A percentile compares a stretch with the other conserved stretches of the same genome.
phyloP scores from a whole-genome alignment of 2,113 vertebrate genomes.

The Shinisaurus crocodilurus region DNA sequence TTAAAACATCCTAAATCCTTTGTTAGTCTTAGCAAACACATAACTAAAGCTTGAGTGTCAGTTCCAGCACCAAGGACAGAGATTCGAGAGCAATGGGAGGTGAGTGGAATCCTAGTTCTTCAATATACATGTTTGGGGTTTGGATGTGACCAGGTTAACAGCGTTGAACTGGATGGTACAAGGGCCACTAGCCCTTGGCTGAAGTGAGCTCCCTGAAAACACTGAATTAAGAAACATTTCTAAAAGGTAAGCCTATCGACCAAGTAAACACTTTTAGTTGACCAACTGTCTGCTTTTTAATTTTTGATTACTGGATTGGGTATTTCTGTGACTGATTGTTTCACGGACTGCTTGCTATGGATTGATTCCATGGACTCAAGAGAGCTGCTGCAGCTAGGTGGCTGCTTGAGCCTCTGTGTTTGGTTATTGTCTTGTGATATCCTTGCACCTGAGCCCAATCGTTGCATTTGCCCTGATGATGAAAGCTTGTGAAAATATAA shows the following conservation, averaged over 20 bases:
- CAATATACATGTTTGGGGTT: neutral
- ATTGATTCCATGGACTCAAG: no score
- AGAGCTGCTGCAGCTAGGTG: no score
- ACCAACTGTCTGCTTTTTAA: no score
- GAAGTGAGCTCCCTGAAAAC: neutral
- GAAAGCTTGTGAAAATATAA: no score
- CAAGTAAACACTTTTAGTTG: neutral
- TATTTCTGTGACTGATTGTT: no score
- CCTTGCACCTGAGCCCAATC: no score
- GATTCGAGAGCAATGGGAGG: neutral
- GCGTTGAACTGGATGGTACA: neutral
- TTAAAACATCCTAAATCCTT: neutral
- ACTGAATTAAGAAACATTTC: neutral
- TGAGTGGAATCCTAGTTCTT: neutral
- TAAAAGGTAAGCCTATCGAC: neutral
- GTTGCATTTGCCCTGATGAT: no score
- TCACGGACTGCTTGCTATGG: no score
- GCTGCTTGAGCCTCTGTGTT: no score
- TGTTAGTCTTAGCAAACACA: neutral
- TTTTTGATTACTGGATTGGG: no score
- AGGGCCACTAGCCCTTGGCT: neutral
- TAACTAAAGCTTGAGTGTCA: neutral
- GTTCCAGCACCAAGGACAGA: constrained; percentile 31
- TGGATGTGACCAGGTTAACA: neutral
- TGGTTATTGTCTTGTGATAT: no score